A percentile compares a stretch with the other conserved stretches of the same genome.
phyloP scores from a whole-genome alignment of 2,888 invertebrate genomes.

The Dicroscelio sp. region DNA sequence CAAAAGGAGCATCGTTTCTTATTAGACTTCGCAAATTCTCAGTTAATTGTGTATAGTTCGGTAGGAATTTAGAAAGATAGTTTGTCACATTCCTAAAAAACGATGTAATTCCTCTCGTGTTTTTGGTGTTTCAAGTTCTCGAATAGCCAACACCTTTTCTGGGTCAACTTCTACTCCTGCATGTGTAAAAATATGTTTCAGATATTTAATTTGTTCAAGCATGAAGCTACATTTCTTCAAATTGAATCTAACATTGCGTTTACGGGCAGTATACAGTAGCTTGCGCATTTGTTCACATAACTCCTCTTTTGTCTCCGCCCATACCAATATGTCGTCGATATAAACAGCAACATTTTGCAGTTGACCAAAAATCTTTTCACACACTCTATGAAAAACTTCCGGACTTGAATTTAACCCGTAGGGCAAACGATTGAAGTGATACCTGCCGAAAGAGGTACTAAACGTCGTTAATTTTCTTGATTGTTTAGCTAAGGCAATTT shows the following conservation, averaged over 20 bases:
- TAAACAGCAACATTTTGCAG: constrained; percentile 79
- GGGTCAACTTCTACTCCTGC: background rate
- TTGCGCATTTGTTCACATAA: constrained; percentile 70
- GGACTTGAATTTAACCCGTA: constrained; percentile 83
- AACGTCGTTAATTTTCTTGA: constrained; percentile 45
- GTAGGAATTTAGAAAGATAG: background rate
- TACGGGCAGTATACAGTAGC: background rate
- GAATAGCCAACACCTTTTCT: background rate
- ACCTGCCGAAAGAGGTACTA: constrained; percentile 60
- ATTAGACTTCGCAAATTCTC: constrained; percentile 77
- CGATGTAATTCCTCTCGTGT: background rate
- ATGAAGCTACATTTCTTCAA: constrained; percentile 67
- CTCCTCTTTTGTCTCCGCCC: constrained; percentile 79
- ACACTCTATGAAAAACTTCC: constrained; percentile 84
- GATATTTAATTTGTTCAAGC: constrained; percentile 53
- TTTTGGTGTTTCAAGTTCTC: background rate
- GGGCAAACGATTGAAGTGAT: constrained; percentile 48
- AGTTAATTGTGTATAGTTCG: background rate
- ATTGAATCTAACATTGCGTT: constrained; percentile 5
- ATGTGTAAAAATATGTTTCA: constrained; percentile 60
- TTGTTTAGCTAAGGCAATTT: constrained; percentile 32
- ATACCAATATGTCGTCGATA: constrained; percentile 87
- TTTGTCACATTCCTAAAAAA: constrained; percentile 10
- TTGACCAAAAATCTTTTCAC: constrained; percentile 82
- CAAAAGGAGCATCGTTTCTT: constrained; percentile 83